Evolutionary conservation across 2,797 vertebrate species (phyloP).

Genomic region (Danio choprae): DNA sequence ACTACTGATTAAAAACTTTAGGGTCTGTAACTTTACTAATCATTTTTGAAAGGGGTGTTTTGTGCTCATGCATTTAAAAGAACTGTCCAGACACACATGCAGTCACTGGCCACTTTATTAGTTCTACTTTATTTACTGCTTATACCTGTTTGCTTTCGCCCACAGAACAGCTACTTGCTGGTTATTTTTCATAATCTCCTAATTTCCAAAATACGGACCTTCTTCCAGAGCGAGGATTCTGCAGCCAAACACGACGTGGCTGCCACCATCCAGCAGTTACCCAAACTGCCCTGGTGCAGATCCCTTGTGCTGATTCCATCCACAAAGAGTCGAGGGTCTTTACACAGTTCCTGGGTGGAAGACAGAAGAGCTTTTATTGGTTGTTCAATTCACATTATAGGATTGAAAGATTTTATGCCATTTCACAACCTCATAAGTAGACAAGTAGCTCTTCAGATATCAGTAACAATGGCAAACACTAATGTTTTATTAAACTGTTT

Average conservation of each 20-base stretch:
- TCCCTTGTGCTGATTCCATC: slow-evolving; percentile 87
- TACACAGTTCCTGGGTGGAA: slow-evolving; percentile 79
- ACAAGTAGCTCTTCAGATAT: background rate
- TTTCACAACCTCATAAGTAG: background rate
- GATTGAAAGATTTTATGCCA: background rate
- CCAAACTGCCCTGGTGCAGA: slow-evolving; percentile 86
- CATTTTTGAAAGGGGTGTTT: too few relatives aligned
- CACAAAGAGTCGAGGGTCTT: slow-evolving; percentile 83
- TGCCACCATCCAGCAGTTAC: slow-evolving; percentile 90
- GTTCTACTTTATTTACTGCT: too few relatives aligned
- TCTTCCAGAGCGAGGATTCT: slow-evolving; percentile 82
- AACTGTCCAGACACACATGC: too few relatives aligned
- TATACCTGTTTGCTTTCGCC: too few relatives aligned
- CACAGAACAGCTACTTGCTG: too few relatives aligned
- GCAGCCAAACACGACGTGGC: slow-evolving; percentile 84
- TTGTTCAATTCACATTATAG: background rate
- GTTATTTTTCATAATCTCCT: too few relatives aligned
- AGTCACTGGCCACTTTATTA: too few relatives aligned
- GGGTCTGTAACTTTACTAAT: too few relatives aligned
- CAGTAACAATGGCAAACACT: background rate
- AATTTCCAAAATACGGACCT: slow-evolving; percentile 58
- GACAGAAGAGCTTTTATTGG: background rate
- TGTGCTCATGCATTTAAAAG: too few relatives aligned
- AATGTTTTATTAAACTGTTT: background rate
- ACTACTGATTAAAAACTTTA: too few relatives aligned